Base-by-base conservation (phyloP, 2,797 vertebrate genomes). In the Anguilla anguilla region DNA sequence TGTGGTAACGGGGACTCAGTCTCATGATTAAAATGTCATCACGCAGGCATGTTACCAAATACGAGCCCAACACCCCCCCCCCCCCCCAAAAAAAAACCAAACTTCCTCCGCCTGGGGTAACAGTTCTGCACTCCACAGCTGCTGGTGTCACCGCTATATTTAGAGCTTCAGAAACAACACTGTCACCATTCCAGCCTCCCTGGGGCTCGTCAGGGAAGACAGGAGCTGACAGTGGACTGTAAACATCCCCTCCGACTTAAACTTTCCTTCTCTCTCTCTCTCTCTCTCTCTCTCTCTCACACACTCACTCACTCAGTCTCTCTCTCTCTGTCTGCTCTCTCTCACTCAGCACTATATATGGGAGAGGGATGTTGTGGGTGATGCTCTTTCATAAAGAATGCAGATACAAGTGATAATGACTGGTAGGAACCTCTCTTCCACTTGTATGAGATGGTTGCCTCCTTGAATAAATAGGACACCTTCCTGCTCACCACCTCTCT, bases 271-370 rank as follows among this genome's bases (percentile, higher is more conserved):
- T 77, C 72, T 86, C 90, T 43, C 82, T 49, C 72, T 25, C 88
- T 87, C 22, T 57, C 84, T 84, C 59, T 31, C 9, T 59, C 83
- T 17, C 77, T 85, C 74, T 79, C 5, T 4, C 10, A 35, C 35
- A 35, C 35, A 35, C 39, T 39, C 39, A 39, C 39, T 28, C 35
- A 43, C 25, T 84, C 86, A n/a, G n/a, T 69, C 31, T 49, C 72
- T 25, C 88, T 87, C 22, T 57, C 84, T 83, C 57, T 31, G 6
- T 59, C 83, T 17, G 53, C 77, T 85, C 74, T 79, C 5, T 9
- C 10, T 81, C 84, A 81, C 55, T 91, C 86, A 92, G 86, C 83
- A 22, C 93, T 92, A 91, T 94, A 93, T 93, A 93, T 91, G 94
- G 94, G 82, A 0, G 89, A 82, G 89, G 91, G 85, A 91, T 84